These are phyloP conservation scores for Brachionus manjavacas DNA, from an alignment of 1,140 invertebrate genomes.

Conservation along the genomic window DNA sequence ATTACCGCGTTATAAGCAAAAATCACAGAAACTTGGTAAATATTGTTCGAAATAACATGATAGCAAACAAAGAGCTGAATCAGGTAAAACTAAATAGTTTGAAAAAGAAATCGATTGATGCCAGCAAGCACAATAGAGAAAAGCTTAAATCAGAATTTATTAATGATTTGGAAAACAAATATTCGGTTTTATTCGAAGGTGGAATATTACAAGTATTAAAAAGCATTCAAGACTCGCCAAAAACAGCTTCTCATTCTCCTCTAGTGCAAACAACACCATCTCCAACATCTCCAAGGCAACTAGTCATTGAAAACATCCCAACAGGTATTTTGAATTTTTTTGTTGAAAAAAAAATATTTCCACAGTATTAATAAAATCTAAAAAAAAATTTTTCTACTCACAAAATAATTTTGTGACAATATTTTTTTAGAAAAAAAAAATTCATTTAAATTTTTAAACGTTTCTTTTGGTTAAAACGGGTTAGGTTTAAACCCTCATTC, in stretches of 20 bases:
- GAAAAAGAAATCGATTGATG: slow-evolving; percentile 23
- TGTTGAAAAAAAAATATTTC: neutral
- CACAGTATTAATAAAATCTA: neutral
- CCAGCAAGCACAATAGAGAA: neutral
- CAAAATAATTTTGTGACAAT: too few relatives aligned
- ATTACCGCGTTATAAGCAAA: neutral
- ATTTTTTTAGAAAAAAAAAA: too few relatives aligned
- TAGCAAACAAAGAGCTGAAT: neutral
- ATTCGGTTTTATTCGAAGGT: neutral
- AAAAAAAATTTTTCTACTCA: too few relatives aligned
- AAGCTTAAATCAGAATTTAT: slow-evolving; percentile 1
- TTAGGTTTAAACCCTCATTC: too few relatives aligned
- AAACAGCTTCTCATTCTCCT: neutral
- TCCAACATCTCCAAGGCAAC: neutral
- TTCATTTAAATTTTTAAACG: too few relatives aligned
- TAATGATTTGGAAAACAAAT: neutral
- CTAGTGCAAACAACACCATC: neutral
- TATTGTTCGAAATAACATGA: slow-evolving; percentile 5
- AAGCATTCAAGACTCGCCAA: neutral
- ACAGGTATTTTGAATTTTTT: neutral
- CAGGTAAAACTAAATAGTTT: neutral
- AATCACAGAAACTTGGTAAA: slow-evolving; percentile 26
- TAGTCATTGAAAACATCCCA: neutral
- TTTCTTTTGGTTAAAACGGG: too few relatives aligned
- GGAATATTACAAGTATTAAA: neutral